These are phyloP conservation scores for Cercopithecus mitis DNA, from an alignment of 2,797 vertebrate genomes.

Conservation along the genomic window DNA sequence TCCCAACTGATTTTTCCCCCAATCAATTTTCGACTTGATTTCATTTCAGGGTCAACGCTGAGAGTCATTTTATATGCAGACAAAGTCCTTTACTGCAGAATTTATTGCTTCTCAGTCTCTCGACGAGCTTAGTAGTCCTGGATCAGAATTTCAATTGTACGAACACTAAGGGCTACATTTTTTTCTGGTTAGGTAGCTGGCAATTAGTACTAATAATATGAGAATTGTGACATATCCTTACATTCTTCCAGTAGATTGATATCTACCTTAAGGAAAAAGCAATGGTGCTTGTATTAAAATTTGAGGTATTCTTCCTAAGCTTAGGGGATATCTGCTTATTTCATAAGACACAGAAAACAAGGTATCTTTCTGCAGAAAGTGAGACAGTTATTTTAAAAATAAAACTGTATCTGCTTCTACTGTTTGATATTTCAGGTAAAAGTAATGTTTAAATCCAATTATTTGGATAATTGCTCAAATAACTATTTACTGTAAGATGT, in stretches of 20 bases:
- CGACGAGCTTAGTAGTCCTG: slow-evolving; percentile 48
- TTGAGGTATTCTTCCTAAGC: neutral
- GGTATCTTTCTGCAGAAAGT: neutral
- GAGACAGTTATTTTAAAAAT: neutral
- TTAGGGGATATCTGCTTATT: neutral
- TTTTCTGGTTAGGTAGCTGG: slow-evolving; percentile 63
- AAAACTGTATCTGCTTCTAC: neutral
- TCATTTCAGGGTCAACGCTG: slow-evolving; percentile 40
- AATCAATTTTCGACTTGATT: slow-evolving; percentile 63
- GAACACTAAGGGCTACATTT: slow-evolving; percentile 61
- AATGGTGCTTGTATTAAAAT: neutral
- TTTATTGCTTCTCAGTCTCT: slow-evolving; percentile 60
- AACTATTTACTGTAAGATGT: no score
- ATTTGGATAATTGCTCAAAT: neutral
- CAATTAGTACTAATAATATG: slow-evolving; percentile 76
- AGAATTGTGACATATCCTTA: slow-evolving; percentile 54
- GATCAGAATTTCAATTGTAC: slow-evolving; percentile 79
- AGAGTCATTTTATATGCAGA: slow-evolving; percentile 54
- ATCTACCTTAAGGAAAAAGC: slow-evolving; percentile 60
- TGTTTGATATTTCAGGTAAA: neutral
- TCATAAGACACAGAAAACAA: neutral
- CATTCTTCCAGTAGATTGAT: slow-evolving; percentile 66
- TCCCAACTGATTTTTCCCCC: neutral
- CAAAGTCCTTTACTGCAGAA: slow-evolving; percentile 41
- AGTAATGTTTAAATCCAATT: neutral